A percentile compares a stretch with the other conserved stretches of the same genome.
Conservation (phyloP, 1,140 invertebrate genomes). For the Brachionus asplanchnoidis region DNA sequence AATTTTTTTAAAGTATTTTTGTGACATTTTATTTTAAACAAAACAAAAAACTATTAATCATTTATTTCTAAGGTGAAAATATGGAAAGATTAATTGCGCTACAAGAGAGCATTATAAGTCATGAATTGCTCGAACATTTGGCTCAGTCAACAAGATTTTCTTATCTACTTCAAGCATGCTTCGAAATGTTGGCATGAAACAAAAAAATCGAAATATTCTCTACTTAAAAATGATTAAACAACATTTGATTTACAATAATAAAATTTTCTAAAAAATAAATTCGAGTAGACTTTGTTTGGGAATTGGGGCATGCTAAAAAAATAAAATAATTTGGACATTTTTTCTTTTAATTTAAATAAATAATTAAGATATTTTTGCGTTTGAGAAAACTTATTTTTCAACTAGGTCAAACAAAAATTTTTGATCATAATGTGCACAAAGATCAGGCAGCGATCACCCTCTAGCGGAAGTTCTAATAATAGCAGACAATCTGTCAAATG, state of each 20-base stretch:
- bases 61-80: neutral
- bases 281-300: neutral
- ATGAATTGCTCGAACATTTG: constrained; percentile 23
- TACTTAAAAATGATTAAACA: neutral
- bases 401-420: neutral
- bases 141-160: neutral
- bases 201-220: neutral
- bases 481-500: neutral
- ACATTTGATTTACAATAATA: neutral
- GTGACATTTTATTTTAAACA: no score
- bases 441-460: neutral
- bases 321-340: neutral
- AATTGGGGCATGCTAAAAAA: neutral
- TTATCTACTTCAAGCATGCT: constrained; percentile 32
- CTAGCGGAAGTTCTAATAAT: neutral
- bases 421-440: neutral
- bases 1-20: neutral
- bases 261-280: neutral
- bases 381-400: neutral
- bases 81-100: neutral
- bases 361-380: neutral
- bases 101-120: neutral
- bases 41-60: neutral
- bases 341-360: neutral
- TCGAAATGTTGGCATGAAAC: constrained; percentile 35